phyloP scores from a whole-genome alignment of 2,797 vertebrate genomes.

The Anguilla marmorata region DNA sequence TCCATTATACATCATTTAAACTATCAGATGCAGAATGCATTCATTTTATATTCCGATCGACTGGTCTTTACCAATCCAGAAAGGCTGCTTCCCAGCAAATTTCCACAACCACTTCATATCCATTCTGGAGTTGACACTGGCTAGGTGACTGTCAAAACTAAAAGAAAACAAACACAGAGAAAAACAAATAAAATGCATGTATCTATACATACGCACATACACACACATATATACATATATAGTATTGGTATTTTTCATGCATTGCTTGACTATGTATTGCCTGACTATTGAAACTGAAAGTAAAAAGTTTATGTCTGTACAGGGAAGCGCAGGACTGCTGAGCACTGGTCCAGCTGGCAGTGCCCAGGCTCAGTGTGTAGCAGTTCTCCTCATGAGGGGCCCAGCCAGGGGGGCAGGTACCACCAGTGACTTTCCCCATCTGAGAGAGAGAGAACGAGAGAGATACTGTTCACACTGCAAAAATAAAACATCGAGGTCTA shows the following conservation, averaged over 20 bases:
- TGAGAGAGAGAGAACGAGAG: constrained; percentile 39
- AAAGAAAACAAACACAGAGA: constrained; percentile 51
- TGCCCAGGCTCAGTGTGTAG: constrained; percentile 58
- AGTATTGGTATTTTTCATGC: not conserved
- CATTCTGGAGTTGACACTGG: constrained; percentile 61
- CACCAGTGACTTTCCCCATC: constrained; percentile 49
- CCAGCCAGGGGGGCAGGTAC: constrained; percentile 61
- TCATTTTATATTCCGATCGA: not conserved
- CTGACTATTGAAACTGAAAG: constrained; percentile 41
- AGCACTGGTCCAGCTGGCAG: constrained; percentile 65
- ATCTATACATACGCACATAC: constrained; percentile 22
- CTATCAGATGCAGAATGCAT: not conserved
- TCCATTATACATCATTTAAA: not conserved
- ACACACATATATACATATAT: not conserved
- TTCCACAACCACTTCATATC: constrained; percentile 67
- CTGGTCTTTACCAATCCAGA: constrained; percentile 69
- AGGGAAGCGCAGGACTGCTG: constrained; percentile 62
- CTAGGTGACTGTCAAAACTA: constrained; percentile 72
- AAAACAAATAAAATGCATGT: constrained; percentile 50
- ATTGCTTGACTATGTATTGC: constrained; percentile 23
- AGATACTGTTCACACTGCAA: not conserved
- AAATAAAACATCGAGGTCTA: too few species aligned
- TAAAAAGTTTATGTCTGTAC: constrained; percentile 47
- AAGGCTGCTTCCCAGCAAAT: constrained; percentile 65
- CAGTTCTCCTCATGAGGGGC: constrained; percentile 63